Evolutionary conservation across 2,888 invertebrate species (phyloP), one percentile per base, ranked within the genome.

Genomic region (Tanaodytes sp.): DNA sequence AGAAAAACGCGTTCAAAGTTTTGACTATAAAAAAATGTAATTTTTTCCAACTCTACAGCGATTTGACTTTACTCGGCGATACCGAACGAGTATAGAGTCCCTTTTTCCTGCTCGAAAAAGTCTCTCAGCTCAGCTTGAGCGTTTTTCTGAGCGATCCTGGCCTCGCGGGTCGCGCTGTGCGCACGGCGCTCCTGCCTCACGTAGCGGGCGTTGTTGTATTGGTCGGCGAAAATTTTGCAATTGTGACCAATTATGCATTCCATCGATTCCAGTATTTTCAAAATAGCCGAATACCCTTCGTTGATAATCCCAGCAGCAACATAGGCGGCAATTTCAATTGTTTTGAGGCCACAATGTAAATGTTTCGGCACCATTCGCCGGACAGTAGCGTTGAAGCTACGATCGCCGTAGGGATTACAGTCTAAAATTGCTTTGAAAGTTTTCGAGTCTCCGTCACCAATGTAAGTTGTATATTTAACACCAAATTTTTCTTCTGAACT

Each of bases 391-490:
- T 18, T 40, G 19, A 40, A 16, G n/a, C 40, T 18, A 18, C 19
- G 18, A 14, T 49, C 43, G 20, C 43, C 33, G 27, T 64, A 64
- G 6, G 57, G 57, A 31, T 68, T 70, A 0, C 23, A 23, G 14
- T 59, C 45, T 14, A 49, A 6, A 40, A 74, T 68, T 18, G 39
- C 70, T 27, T 6, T 43, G 46, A 65, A 75, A 0, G 72, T 74
- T 65, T 74, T 75, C 1, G 71, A 63, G 33, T 74, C 73, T 37
- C 67, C 67, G 14, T 76, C 73, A 18, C 70, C 73, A 11, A 74
- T 73, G 30, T 76, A 74, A 63, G 67, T 72, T n/a, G 31, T 27
- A 36, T 76, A 73, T 39, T 55, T 68, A 5, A 71, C 70, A 15
- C 69, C 70, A 20, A 64, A 63, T 39, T 66, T 62, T 40, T 72